phyloP scores from a whole-genome alignment of 2,888 invertebrate species.

The Limnephilus lunatus region DNA sequence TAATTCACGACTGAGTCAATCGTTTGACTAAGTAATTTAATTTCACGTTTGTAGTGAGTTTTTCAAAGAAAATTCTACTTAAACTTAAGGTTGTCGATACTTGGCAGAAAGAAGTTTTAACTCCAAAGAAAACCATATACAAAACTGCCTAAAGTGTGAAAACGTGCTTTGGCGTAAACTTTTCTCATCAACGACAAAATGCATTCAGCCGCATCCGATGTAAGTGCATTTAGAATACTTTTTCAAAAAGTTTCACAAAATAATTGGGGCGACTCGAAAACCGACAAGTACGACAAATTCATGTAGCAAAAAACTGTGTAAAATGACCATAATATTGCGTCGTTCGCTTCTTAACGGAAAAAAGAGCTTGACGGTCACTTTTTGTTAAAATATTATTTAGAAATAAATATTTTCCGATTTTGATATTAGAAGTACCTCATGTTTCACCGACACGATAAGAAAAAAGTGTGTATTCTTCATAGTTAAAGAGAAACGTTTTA shows the following conservation, averaged over 20 bases:
- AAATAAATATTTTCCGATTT: too few relatives aligned
- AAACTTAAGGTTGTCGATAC: background rate
- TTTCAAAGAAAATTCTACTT: background rate
- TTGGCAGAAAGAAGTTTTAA: background rate
- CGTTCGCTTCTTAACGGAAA: too few relatives aligned
- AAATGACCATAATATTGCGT: background rate
- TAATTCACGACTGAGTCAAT: background rate
- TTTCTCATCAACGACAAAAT: slow-evolving; percentile 43
- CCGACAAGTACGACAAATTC: background rate
- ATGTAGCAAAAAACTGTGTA: background rate
- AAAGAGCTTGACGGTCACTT: too few relatives aligned
- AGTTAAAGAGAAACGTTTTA: too few relatives aligned
- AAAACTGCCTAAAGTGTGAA: slow-evolving; percentile 33
- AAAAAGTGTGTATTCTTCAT: background rate
- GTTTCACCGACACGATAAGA: background rate
- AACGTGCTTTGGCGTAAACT: slow-evolving; percentile 40
- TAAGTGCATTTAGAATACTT: background rate
- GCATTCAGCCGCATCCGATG: slow-evolving; percentile 26
- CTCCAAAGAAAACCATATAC: slow-evolving; percentile 15
- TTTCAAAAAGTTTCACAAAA: background rate
- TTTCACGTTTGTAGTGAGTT: background rate
- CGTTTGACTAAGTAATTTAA: background rate
- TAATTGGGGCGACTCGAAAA: background rate
- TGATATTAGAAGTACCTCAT: background rate
- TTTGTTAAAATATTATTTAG: too few relatives aligned